phyloP scores from a whole-genome alignment of 2,113 vertebrate species.

The Nothobranchius furzeri region DNA sequence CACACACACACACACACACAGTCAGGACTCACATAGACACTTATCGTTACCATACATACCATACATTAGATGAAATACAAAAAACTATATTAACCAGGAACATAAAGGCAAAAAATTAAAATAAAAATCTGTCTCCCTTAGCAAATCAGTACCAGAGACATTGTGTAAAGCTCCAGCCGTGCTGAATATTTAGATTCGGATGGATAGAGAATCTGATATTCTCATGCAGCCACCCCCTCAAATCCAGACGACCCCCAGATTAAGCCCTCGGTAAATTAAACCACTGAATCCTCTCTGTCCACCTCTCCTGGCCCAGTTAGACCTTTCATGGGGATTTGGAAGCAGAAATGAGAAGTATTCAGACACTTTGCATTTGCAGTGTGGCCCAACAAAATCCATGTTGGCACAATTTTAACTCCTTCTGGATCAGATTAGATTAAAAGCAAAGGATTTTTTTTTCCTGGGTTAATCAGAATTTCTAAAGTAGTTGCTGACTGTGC shows the following conservation, averaged over 20 bases:
- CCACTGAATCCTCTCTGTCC: slow-evolving; percentile 49
- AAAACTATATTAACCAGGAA: slow-evolving; percentile 54
- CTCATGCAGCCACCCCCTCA: slow-evolving; percentile 46
- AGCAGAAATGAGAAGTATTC: slow-evolving; percentile 37
- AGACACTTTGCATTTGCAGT: slow-evolving; percentile 30
- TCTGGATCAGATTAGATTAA: slow-evolving; percentile 57
- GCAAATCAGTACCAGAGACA: slow-evolving; percentile 1
- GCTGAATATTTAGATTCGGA: no score
- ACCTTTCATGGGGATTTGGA: slow-evolving; percentile 47
- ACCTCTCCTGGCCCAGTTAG: slow-evolving; percentile 33
- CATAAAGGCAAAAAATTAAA: slow-evolving; percentile 6
- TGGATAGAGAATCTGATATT: slow-evolving; percentile 19
- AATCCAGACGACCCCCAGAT: slow-evolving; percentile 57
- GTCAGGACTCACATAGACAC: slow-evolving; percentile 5
- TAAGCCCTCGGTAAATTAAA: slow-evolving; percentile 60
- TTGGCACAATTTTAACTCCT: slow-evolving; percentile 38
- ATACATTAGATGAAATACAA: slow-evolving; percentile 40
- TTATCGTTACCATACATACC: no score
- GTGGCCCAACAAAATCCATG: slow-evolving; percentile 21
- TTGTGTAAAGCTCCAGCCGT: no score
- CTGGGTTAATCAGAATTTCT: slow-evolving; percentile 5
- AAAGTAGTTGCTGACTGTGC: background rate
- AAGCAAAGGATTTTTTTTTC: slow-evolving; percentile 28
- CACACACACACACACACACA: background rate
- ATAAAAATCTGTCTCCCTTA: slow-evolving; percentile 7